Percentiles rank a stretch among this genome's conserved stretches.
phyloP scores from a whole-genome alignment of 1,140 invertebrate species.

The Danaus plexippus region DNA sequence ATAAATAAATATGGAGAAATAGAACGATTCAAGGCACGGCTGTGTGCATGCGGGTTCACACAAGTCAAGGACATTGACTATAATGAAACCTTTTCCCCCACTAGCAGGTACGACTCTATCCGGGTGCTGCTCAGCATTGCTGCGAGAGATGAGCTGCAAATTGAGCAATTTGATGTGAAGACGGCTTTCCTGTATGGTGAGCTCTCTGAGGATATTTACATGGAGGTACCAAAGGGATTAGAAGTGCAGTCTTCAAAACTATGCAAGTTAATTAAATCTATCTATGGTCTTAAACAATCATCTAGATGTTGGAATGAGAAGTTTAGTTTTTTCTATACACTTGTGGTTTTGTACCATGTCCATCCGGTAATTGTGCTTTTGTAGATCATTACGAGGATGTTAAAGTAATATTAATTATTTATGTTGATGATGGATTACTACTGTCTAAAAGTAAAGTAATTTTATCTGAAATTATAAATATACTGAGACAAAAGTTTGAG shows the following conservation, averaged over 20 bases:
- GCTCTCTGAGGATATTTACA: constrained; percentile 2
- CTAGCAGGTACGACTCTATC: constrained; percentile 2
- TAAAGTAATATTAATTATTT: constrained; percentile 22
- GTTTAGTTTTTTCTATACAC: constrained; percentile 20
- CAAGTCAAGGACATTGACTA: background rate
- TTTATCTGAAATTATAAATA: constrained; percentile 16
- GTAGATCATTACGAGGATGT: constrained; percentile 14
- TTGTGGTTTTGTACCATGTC: constrained; percentile 16
- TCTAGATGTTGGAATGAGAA: constrained; percentile 31
- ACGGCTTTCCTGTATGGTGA: constrained; percentile 1
- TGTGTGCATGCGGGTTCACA: constrained; percentile 2
- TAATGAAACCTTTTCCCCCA: constrained; percentile 1
- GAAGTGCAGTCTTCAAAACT: background rate
- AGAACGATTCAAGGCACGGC: background rate
- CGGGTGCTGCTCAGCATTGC: background rate
- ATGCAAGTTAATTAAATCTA: constrained; percentile 17
- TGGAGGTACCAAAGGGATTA: constrained; percentile 6
- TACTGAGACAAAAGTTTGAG: constrained; percentile 21
- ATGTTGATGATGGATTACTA: constrained; percentile 28
- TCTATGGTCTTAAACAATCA: constrained; percentile 27
- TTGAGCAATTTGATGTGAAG: constrained; percentile 2
- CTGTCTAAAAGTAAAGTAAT: constrained; percentile 18
- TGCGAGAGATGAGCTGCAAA: background rate
- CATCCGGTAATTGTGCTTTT: constrained; percentile 19
- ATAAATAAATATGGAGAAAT: too few species aligned